Percentiles rank a stretch among this genome's conserved stretches.
Evolutionary conservation across 2,797 vertebrate species (phyloP).

Genomic region (Lepilemur septentrionalis): DNA sequence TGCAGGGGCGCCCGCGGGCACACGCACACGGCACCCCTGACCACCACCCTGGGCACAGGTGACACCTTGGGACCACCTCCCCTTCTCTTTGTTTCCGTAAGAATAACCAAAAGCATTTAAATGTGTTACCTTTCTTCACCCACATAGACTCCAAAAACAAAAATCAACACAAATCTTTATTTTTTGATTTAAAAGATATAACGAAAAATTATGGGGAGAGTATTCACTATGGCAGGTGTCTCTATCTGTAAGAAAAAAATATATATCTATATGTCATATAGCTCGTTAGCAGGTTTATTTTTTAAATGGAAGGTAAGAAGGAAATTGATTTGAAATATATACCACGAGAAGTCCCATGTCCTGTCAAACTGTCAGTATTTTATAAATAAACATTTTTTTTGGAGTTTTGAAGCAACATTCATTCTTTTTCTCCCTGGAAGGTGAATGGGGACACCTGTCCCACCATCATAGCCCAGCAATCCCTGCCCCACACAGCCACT

Average conservation of each 20-base stretch:
- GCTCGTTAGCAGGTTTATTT: conserved; percentile 81
- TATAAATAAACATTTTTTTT: conserved; percentile 79
- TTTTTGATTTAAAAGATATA: conserved; percentile 80
- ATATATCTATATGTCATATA: conserved; percentile 80
- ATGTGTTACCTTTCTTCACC: conserved; percentile 49
- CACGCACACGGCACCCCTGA: background rate
- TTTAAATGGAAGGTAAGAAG: conserved; percentile 75
- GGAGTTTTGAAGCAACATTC: conserved; percentile 40
- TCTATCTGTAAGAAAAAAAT: conserved; percentile 71
- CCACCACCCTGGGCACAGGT: conserved; percentile 32
- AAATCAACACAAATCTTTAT: conserved; percentile 78
- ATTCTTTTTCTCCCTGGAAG: background rate
- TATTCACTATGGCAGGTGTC: conserved; percentile 72
- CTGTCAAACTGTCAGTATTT: conserved; percentile 79
- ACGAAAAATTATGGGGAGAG: conserved; percentile 64
- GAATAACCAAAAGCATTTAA: conserved; percentile 72
- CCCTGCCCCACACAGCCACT: background rate
- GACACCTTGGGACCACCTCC: background rate
- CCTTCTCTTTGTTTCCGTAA: conserved; percentile 32
- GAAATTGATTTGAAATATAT: conserved; percentile 72
- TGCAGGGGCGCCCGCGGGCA: background rate
- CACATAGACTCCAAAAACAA: conserved; percentile 55
- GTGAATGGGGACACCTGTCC: background rate
- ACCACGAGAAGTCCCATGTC: conserved; percentile 64
- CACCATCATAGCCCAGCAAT: accelerated